Evolutionary conservation across 2,797 vertebrate species (phyloP), one percentile per base, ranked within the genome.

Genomic region (Poecile montanus): DNA sequence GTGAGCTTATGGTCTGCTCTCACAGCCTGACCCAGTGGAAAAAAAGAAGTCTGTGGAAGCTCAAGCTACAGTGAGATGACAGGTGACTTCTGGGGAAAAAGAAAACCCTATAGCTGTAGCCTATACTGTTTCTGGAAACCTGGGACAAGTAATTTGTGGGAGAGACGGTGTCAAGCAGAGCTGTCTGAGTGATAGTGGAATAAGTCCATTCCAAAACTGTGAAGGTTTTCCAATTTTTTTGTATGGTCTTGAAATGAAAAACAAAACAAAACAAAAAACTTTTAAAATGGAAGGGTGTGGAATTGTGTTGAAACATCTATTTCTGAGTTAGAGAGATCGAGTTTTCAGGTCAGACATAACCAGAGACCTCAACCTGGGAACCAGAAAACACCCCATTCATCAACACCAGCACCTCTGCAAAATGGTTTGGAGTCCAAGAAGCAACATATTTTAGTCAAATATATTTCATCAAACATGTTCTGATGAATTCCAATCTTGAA

Each of bases 301-400:
- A 95, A 96, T 94, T 89, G 77, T 79, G 92, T 93, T 94, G 93
- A 97, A 95, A 94, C 25, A 26, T 89, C 91, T 95, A 87, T 96
- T 96, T 95, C 65, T 94, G 86, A 56, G 45, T 54, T 85, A 85
- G 51, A 32, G 47, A 93, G 74, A 95, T 85, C 4, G 18, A 85
- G 71, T 76, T 91, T 89, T 86, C 58, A 88, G 47, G 85, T 85
- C 56, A 66, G 60, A 73, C 32, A 45, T 71, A 66, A 71, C 12
- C 27, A 48, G 48, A 74, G 80, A 93, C 58, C n/a, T 88, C 70
- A 89, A 40, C 60, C 53, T 63, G 27, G 60, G 36, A 36, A 48
- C 48, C 34, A 71, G 81, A 91, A 91, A 92, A 45, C 74, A 88
- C 47, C 17, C 50, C 25, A 12, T 60, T 93, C 53, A 60, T 94